Conservation (phyloP, 2,797 vertebrate genomes). For the Catamblyrhynchus diadema region DNA sequence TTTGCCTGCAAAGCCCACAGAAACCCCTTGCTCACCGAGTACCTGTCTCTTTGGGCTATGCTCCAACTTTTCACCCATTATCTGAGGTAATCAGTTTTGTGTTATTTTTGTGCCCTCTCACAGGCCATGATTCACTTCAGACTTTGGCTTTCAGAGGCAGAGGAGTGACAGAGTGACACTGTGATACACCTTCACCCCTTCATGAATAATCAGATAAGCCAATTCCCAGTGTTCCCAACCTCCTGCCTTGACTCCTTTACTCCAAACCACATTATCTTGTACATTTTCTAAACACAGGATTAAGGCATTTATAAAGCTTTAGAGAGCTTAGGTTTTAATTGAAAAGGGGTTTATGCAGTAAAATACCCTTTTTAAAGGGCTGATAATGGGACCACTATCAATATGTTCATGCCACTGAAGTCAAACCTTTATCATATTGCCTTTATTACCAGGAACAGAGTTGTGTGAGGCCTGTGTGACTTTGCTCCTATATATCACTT, state of each 20-base stretch:
- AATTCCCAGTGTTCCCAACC: neutral
- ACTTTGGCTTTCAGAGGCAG: neutral
- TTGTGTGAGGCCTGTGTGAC: neutral
- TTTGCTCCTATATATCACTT: neutral
- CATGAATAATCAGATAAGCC: neutral
- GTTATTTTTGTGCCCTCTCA: neutral
- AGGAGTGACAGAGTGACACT: neutral
- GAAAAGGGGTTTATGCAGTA: neutral
- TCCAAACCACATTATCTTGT: neutral
- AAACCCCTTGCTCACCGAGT: neutral
- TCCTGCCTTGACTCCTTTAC: neutral
- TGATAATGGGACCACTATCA: neutral
- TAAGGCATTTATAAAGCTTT: neutral
- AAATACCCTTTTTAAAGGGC: neutral
- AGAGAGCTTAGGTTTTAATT: neutral
- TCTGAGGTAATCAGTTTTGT: neutral
- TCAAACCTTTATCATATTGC: neutral
- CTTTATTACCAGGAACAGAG: neutral
- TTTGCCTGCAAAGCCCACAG: neutral
- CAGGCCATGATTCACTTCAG: neutral
- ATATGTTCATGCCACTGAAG: neutral
- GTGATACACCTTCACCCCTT: neutral
- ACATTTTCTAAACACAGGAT: neutral
- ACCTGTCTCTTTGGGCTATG: neutral
- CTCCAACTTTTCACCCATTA: neutral